phyloP scores from a whole-genome alignment of 2,888 invertebrate genomes.

The Ellobium chinense region DNA sequence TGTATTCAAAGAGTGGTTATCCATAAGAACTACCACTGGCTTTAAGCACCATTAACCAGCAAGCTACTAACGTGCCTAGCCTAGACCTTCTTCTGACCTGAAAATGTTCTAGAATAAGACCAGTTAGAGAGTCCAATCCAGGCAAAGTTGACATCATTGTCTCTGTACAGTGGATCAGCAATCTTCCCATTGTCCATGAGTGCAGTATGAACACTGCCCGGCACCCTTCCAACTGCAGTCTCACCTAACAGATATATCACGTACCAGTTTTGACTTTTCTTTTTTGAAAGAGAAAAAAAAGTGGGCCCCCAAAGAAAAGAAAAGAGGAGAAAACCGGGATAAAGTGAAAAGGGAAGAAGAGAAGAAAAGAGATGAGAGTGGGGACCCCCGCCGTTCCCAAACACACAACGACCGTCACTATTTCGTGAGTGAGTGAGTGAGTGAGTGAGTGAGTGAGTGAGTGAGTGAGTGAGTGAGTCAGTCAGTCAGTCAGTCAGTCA shows the following conservation, averaged over 20 bases:
- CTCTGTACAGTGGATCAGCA: constrained; percentile 16
- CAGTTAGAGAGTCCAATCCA: constrained; percentile 24
- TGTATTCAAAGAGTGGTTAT: no score
- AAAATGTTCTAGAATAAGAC: constrained; percentile 29
- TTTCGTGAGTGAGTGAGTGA: constrained; percentile 5
- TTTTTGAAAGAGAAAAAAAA: no score
- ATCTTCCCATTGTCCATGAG: neutral
- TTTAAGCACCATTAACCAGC: no score
- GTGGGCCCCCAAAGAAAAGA: no score
- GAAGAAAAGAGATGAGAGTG: no score
- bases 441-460: constrained; percentile 28
- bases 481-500: constrained; percentile 3
- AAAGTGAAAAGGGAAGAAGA: no score
- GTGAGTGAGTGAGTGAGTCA: constrained; percentile 30
- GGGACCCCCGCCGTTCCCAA: no score
- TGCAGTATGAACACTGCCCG: constrained; percentile 35
- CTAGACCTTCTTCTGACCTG: neutral
- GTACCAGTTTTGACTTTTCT: neutral
- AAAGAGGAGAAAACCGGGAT: no score
- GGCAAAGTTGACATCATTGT: constrained; percentile 21
- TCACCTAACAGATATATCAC: neutral
- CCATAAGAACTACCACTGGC: no score
- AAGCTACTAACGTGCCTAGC: no score
- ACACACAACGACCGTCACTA: no score
- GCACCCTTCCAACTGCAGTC: neutral